phyloP scores from a whole-genome alignment of 2,888 invertebrate genomes.

The Lasius fuliginosus region DNA sequence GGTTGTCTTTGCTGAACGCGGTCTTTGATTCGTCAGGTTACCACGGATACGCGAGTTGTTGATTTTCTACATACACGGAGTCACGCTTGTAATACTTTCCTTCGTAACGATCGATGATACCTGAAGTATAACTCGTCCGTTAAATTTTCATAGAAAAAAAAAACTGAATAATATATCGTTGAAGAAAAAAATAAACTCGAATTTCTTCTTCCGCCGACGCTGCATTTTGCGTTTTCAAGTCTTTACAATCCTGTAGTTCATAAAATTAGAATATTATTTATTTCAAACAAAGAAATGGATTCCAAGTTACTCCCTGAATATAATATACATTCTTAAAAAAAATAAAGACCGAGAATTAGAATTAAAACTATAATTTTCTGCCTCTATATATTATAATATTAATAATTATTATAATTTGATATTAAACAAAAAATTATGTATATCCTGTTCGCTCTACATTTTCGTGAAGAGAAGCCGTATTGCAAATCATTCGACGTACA shows the following conservation, averaged over 20 bases:
- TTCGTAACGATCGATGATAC: conserved; percentile 62
- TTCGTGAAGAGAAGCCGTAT: not conserved
- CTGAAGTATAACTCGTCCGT: not conserved
- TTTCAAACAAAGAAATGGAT: too few species aligned
- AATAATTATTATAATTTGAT: too few species aligned
- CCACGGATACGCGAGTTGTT: conserved; percentile 66
- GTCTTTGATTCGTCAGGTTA: conserved; percentile 61
- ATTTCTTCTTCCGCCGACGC: not conserved
- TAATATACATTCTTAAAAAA: not conserved
- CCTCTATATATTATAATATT: too few species aligned
- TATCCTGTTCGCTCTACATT: not conserved
- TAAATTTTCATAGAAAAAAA: not conserved
- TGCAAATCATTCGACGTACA: not conserved
- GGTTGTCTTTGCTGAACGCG: conserved; percentile 27
- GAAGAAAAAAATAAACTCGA: not conserved
- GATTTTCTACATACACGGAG: conserved; percentile 29
- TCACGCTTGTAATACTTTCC: conserved; percentile 8
- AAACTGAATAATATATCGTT: not conserved
- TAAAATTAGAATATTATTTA: not conserved
- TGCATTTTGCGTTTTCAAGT: too few species aligned
- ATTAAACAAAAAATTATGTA: not conserved
- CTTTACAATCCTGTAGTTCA: too few species aligned
- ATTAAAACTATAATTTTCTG: not conserved
- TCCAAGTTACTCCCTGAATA: too few species aligned
- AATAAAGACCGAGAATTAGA: not conserved